Base-by-base conservation (phyloP, 2,888 invertebrate genomes). In the Dynastes maya region DNA sequence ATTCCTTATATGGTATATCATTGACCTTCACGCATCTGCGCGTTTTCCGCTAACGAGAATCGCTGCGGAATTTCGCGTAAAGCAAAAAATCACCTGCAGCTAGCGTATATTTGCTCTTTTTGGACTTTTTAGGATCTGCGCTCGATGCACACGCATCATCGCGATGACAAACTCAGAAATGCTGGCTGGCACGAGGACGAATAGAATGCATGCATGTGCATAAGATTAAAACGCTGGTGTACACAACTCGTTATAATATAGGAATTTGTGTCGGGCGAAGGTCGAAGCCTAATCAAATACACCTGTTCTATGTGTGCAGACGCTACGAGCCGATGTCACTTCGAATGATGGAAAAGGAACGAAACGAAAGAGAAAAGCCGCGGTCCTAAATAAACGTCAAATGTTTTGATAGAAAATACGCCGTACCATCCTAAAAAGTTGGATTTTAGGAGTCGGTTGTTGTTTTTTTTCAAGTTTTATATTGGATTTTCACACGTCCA, bases 401-500 rank as follows among this genome's bases (percentile, higher is more conserved):
- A 77, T 68, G 61, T 77, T 77, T 77, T 77, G 67, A 67, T 68
- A 76, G 76, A 65, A 76, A 76, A 77, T 77, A 67, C 45, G 45
- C 45, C 8, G 55, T 76, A 9, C 45, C 45, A 45, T 11, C 8
- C 55, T 68, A 55, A 37, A 68, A 68, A 61, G 58, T 67, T 67
- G 32, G 45, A 58, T 68, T 77, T 77, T 68, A 68, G 63, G 27
- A 13, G 68, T 45, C 68, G 61, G 32, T 5, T 27, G 45, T 67
- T 68, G 45, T 75, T 51, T 53, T 49, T 71, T 55, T 29, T 13
- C 27, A 63, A 63, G 45, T 58, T 68, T 37, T 58, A 40, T 55
- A 64, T 68, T 68, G 67, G 40, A 67, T 58, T 67, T 58, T 76
- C 55, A 76, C 67, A 40, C 64, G 51, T 55, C 67, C n/a, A 51